Percentiles rank a stretch among this genome's conserved stretches.
Evolutionary conservation across 1,140 invertebrate genomes (phyloP).

Genomic region (Spodoptera frugiperda): DNA sequence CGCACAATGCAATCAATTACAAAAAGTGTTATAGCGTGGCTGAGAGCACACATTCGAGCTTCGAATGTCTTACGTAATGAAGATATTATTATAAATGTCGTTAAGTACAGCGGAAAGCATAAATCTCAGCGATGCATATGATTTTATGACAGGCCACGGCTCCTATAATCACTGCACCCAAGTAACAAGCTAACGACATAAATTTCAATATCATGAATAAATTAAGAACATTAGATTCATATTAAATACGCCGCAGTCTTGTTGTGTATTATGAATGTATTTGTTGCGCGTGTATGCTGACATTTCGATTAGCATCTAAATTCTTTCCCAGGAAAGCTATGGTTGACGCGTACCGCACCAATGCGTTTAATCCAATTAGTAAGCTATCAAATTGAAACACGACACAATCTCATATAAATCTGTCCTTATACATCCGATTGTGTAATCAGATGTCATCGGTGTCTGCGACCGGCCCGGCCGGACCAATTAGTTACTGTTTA

Average conservation of each 20-base stretch:
- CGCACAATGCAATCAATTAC: conserved; percentile 28
- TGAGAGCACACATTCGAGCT: background rate
- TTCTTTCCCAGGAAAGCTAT: conserved; percentile 32
- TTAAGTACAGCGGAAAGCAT: conserved; percentile 64
- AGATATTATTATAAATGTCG: conserved; percentile 46
- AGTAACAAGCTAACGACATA: conserved; percentile 28
- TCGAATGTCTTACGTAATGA: conserved; percentile 20
- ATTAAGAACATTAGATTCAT: conserved; percentile 14
- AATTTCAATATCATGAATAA: conserved; percentile 42
- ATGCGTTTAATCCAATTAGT: conserved; percentile 41
- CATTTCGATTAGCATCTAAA: conserved; percentile 36
- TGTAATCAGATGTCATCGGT: conserved; percentile 35
- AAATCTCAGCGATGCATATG: conserved; percentile 59
- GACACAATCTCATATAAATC: conserved; percentile 40
- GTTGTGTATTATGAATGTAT: conserved; percentile 30
- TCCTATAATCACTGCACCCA: conserved; percentile 38
- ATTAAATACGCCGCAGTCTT: conserved; percentile 12
- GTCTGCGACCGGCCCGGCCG: background rate
- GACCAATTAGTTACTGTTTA: conserved; percentile 44
- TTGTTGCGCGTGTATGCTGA: conserved; percentile 3
- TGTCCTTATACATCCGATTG: conserved; percentile 36
- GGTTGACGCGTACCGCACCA: conserved; percentile 9
- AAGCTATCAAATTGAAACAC: conserved; percentile 15
- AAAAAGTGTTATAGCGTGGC: background rate
- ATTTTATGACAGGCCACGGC: conserved; percentile 13